Evolutionary conservation across 2,888 invertebrate genomes (phyloP).

Genomic region (Rhodophaea formosa): DNA sequence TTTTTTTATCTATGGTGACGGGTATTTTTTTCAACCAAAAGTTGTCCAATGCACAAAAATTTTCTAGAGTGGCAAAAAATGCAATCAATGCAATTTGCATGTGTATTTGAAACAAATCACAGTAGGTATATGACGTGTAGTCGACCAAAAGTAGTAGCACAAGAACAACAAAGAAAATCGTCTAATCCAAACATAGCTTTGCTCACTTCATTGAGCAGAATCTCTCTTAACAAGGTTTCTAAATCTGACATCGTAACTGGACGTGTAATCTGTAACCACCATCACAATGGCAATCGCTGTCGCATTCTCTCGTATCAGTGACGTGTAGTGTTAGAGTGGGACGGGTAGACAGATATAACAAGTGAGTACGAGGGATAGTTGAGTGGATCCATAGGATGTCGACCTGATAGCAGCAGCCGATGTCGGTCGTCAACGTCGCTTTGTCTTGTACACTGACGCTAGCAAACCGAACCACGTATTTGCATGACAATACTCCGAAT

Average conservation of each 20-base stretch:
- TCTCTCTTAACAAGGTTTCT: slow-evolving; percentile 27
- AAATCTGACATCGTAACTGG: slow-evolving; percentile 33
- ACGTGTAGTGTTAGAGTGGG: slow-evolving; percentile 30
- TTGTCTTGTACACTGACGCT: slow-evolving; percentile 74
- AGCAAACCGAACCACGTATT: slow-evolving; percentile 73
- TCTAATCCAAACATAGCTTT: slow-evolving; percentile 7
- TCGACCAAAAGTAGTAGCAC: not conserved
- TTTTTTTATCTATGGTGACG: no score
- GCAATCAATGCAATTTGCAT: no score
- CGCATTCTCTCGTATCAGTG: slow-evolving; percentile 31
- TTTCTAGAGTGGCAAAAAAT: no score
- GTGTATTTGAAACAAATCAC: no score
- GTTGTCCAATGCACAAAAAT: no score
- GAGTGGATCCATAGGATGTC: slow-evolving; percentile 59
- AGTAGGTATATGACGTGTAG: no score
- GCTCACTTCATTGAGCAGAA: slow-evolving; percentile 19
- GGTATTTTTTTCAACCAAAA: no score
- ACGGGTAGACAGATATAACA: slow-evolving; percentile 35
- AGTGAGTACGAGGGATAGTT: slow-evolving; percentile 45
- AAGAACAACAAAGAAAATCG: slow-evolving; percentile 8
- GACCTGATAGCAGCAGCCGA: slow-evolving; percentile 67
- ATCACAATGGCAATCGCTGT: slow-evolving; percentile 35
- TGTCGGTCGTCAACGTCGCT: slow-evolving; percentile 73
- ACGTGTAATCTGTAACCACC: slow-evolving; percentile 41
- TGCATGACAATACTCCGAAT: slow-evolving; percentile 76